phyloP scores from a whole-genome alignment of 1,140 invertebrate species.

The Eurosta solidaginis region DNA sequence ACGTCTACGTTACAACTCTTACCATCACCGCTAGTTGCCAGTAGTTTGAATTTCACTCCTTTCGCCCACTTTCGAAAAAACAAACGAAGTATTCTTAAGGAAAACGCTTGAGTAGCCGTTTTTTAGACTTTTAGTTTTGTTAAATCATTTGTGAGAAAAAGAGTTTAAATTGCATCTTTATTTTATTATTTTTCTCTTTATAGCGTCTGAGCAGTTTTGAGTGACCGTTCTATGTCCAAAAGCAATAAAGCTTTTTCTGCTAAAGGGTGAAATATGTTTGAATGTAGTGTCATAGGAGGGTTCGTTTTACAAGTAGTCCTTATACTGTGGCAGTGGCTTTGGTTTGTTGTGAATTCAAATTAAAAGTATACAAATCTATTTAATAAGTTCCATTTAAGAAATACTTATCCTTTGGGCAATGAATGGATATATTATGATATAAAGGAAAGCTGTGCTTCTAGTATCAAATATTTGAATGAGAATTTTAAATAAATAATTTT shows the following conservation, averaged over 20 bases:
- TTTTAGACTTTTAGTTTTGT: background rate
- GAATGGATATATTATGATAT: too few species aligned
- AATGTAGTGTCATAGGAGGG: background rate
- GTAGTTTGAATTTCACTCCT: background rate
- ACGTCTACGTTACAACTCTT: background rate
- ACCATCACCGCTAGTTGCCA: background rate
- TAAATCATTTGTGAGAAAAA: slow-evolving; percentile 17
- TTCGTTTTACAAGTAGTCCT: background rate
- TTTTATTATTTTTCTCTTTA: background rate
- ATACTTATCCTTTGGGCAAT: background rate
- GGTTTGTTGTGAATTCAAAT: slow-evolving; percentile 31
- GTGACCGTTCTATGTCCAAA: background rate
- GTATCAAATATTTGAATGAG: too few species aligned
- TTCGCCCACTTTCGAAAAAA: background rate
- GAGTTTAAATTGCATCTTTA: slow-evolving; percentile 13
- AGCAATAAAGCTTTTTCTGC: background rate
- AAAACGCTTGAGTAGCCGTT: background rate
- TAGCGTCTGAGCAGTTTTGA: background rate
- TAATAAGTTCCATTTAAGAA: slow-evolving; percentile 32
- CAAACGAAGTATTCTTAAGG: background rate
- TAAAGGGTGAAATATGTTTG: background rate
- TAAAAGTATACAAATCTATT: slow-evolving; percentile 33
- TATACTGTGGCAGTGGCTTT: background rate
- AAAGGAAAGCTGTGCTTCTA: too few species aligned
- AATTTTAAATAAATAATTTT: too few species aligned